Base-by-base conservation (phyloP, 2,888 invertebrate genomes). In the Ecliptopera silaceata region DNA sequence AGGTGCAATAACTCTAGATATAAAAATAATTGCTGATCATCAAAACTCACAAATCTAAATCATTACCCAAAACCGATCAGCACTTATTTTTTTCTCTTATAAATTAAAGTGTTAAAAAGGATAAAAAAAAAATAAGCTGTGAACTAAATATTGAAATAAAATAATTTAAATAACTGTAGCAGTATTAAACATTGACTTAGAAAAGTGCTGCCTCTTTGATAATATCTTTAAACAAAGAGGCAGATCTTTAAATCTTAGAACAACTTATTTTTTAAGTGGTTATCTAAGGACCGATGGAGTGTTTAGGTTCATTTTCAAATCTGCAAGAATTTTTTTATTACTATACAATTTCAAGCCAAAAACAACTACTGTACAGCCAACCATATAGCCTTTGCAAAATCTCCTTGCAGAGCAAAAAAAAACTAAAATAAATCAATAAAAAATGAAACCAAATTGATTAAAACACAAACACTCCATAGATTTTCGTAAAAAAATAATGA, bases 341-440 rank as follows among this genome's bases (percentile, higher is more conserved):
- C 80, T 80, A 84, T 82, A 86, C 82, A 83, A 74, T 66, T 71
- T 79, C 80, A 87, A 88, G 87, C 86, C 73, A 80, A 80, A 82
- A 80, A 85, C 80, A 83, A 77, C 85, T 87, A 88, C 86, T 84
- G 77, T 86, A 86, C 86, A 88, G 85, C 83, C 84, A 86, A 82
- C 82, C 79, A 81, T 70, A 77, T 81, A 87, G 80, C 79, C 77
- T 73, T 74, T 51, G 74, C 70, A 75, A 68, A 69, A 65, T 65
- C 66, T 73, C 74, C 74, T 72, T 72, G 72, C 72, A 74, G 74
- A 74, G 60, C 44, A 60, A 47, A 48, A 46, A 20, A 43, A 6
- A 34, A 17, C 13, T 20, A 57, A 38, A 32, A 12, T 11, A 42
- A 22, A 42, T 13, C 38, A 15, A 18, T 4, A 42, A 55, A 55